Percentiles rank a stretch among this genome's conserved stretches.
These are phyloP conservation scores for Anorthoa munda DNA, from an alignment of 2,888 invertebrate species.

Conservation along the genomic window DNA sequence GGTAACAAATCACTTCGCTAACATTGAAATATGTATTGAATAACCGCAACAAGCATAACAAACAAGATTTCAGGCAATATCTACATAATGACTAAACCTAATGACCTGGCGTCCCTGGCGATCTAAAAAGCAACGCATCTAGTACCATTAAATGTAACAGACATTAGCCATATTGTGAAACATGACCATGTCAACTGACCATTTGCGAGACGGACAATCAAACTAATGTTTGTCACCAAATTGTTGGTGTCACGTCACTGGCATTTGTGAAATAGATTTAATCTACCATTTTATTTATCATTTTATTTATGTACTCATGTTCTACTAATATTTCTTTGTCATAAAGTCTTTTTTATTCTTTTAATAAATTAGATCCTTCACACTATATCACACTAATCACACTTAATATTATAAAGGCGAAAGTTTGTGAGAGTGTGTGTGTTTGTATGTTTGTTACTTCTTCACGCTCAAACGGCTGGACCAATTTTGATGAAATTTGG, in stretches of 20 bases:
- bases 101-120: slow-evolving; percentile 45
- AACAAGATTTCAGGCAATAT: slow-evolving; percentile 16
- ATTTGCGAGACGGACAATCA: slow-evolving; percentile 50
- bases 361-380: too few relatives aligned
- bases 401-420: too few relatives aligned
- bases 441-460: too few relatives aligned
- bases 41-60: background rate
- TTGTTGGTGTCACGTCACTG: slow-evolving; percentile 44
- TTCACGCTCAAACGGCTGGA: too few relatives aligned
- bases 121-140: slow-evolving; percentile 50
- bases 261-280: slow-evolving; percentile 40
- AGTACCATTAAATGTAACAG: slow-evolving; percentile 44
- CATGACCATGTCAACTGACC: slow-evolving; percentile 46
- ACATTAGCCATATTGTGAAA: slow-evolving; percentile 38
- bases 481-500: too few relatives aligned
- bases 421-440: too few relatives aligned
- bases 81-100: slow-evolving; percentile 23
- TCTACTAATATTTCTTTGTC: background rate
- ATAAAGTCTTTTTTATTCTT: background rate
- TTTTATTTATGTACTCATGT: background rate
- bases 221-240: slow-evolving; percentile 45
- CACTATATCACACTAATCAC: too few relatives aligned
- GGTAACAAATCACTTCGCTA: background rate
- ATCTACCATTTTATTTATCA: background rate
- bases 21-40: background rate